Evolutionary conservation across 2,113 vertebrate species (phyloP).

Genomic region (Lipotes vexillifer): DNA sequence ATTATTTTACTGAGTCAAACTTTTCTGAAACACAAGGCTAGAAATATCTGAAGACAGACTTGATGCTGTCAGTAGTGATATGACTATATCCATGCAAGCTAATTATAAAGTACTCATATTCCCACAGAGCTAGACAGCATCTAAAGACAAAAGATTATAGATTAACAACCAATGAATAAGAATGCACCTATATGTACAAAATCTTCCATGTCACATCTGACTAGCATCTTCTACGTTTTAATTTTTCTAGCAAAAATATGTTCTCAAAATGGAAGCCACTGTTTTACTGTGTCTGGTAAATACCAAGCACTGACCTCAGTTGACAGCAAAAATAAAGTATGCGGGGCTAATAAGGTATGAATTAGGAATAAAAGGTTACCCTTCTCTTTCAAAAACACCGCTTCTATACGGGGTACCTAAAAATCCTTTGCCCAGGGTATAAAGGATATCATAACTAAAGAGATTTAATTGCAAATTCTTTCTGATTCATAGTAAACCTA

Average conservation of each 20-base stretch:
- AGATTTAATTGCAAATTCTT: neutral
- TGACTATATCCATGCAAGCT: neutral
- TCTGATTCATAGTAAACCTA: neutral
- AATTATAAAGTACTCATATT: neutral
- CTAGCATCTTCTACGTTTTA: neutral
- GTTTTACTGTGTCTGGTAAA: neutral
- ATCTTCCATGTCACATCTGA: neutral
- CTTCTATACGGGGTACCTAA: neutral
- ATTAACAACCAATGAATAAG: neutral
- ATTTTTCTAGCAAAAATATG: neutral
- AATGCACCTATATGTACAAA: neutral
- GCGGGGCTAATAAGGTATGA: neutral
- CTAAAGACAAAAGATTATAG: neutral
- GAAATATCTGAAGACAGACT: neutral
- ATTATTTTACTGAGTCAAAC: neutral
- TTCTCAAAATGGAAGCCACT: neutral
- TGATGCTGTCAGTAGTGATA: neutral
- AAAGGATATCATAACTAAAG: neutral
- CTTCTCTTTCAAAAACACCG: neutral
- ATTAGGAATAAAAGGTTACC: neutral
- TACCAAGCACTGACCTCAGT: neutral
- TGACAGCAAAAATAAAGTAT: neutral
- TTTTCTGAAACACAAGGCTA: conserved; percentile 21
- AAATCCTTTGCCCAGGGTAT: neutral
- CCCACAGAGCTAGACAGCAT: neutral